Evolutionary conservation across 2,797 vertebrate genomes (phyloP).

Genomic region (Antennarius maculatus): DNA sequence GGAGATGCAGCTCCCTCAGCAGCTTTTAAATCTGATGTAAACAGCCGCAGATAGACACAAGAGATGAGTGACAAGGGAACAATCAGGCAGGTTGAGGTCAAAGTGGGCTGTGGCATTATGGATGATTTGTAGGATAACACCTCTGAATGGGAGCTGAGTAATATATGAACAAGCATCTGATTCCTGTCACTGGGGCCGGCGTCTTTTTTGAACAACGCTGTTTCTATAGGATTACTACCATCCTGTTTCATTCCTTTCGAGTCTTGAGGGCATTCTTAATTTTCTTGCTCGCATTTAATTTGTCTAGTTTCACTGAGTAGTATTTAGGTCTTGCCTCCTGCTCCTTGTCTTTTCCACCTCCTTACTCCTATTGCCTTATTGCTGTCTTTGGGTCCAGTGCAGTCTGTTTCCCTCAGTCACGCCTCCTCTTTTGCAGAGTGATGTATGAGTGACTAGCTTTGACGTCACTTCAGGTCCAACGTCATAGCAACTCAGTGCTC

Average conservation of each 20-base stretch:
- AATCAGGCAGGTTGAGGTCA: slow-evolving; percentile 30
- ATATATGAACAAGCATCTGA: slow-evolving; percentile 28
- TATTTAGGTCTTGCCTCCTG: slow-evolving; percentile 16
- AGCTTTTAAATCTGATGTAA: slow-evolving; percentile 54
- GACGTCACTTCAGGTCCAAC: slow-evolving; percentile 72
- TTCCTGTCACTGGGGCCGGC: not conserved
- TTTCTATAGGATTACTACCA: not conserved
- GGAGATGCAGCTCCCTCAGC: slow-evolving; percentile 45
- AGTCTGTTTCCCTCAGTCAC: slow-evolving; percentile 35
- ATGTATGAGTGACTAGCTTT: slow-evolving; percentile 72
- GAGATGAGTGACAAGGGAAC: slow-evolving; percentile 35
- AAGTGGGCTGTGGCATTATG: slow-evolving; percentile 39
- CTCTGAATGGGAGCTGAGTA: slow-evolving; percentile 27
- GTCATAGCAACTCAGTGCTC: slow-evolving; percentile 70
- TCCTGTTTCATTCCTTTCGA: slow-evolving; percentile 1
- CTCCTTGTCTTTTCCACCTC: slow-evolving; percentile 24
- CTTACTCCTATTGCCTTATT: slow-evolving; percentile 30
- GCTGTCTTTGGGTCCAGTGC: slow-evolving; percentile 38
- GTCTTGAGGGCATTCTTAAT: not conserved
- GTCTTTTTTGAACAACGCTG: not conserved
- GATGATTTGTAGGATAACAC: slow-evolving; percentile 46
- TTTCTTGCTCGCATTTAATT: not conserved
- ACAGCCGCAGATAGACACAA: slow-evolving; percentile 42
- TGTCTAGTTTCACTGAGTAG: not conserved
- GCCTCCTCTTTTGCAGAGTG: slow-evolving; percentile 57